Percentiles rank a stretch among this genome's conserved stretches.
These are phyloP conservation scores for Palythoa grandis DNA, from an alignment of 92 coral and sea anemone species.

Conservation along the genomic window DNA sequence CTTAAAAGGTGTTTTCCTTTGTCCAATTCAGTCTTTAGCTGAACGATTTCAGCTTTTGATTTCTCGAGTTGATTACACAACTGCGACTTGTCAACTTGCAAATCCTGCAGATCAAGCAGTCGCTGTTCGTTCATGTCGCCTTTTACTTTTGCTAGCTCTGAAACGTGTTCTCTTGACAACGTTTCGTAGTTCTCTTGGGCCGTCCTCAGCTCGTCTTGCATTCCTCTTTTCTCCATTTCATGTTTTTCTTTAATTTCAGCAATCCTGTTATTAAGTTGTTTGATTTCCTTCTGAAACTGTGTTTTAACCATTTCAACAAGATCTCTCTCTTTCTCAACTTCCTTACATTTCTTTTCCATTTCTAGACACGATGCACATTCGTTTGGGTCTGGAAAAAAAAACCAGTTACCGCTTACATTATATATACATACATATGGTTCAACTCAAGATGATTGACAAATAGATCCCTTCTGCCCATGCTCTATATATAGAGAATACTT, in stretches of 20 bases:
- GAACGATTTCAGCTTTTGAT: slow-evolving; percentile 45
- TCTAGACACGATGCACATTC: slow-evolving; percentile 46
- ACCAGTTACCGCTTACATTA: not conserved
- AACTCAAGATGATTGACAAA: not conserved
- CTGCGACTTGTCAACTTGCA: slow-evolving; percentile 60
- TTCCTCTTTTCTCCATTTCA: slow-evolving; percentile 53
- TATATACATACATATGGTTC: not conserved
- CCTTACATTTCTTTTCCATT: slow-evolving; percentile 51
- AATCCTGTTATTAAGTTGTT: slow-evolving; percentile 46
- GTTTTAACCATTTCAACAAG: slow-evolving; percentile 21
- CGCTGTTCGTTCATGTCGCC: slow-evolving; percentile 64
- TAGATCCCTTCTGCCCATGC: no score
- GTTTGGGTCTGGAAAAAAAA: slow-evolving; percentile 30
- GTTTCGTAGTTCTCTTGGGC: slow-evolving; percentile 54
- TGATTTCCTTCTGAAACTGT: slow-evolving; percentile 45
- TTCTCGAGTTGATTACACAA: slow-evolving; percentile 62
- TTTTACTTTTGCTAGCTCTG: slow-evolving; percentile 52
- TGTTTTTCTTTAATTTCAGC: slow-evolving; percentile 57
- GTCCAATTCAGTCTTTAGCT: slow-evolving; percentile 59
- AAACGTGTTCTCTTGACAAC: slow-evolving; percentile 47
- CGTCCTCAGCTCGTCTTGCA: slow-evolving; percentile 45
- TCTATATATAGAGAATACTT: no score
- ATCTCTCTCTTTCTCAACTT: slow-evolving; percentile 38
- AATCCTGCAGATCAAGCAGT: slow-evolving; percentile 48
- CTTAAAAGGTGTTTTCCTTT: slow-evolving; percentile 54